Evolutionary conservation across 2,888 invertebrate species (phyloP).

Genomic region (Fissipunctia ypsillon): DNA sequence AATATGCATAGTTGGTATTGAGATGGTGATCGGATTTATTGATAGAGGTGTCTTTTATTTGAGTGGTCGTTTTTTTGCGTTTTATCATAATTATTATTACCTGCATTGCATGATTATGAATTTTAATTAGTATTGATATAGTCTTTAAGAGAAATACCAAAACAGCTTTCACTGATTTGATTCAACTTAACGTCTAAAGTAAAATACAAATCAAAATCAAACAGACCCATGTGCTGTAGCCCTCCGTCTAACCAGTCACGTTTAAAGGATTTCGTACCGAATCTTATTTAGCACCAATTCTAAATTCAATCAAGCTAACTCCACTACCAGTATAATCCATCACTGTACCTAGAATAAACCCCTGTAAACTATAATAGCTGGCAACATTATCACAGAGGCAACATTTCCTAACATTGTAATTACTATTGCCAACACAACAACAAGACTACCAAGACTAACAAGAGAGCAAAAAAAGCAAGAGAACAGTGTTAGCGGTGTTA

Average conservation of each 20-base stretch:
- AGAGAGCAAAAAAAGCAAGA: slow-evolving; percentile 71
- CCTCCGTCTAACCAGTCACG: too few species aligned
- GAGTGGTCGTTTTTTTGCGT: not conserved
- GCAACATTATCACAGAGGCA: slow-evolving; percentile 49
- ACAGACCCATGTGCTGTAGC: too few species aligned
- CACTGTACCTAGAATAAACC: slow-evolving; percentile 32
- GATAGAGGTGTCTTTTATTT: slow-evolving; percentile 40
- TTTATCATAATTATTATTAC: not conserved
- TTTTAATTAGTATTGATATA: not conserved
- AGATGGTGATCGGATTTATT: slow-evolving; percentile 41
- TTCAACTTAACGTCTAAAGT: too few species aligned
- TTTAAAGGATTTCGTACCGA: too few species aligned
- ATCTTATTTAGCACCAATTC: too few species aligned
- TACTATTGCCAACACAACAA: slow-evolving; percentile 66
- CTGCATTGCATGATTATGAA: not conserved
- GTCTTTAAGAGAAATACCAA: not conserved
- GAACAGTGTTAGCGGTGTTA: slow-evolving; percentile 76
- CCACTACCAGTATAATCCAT: slow-evolving; percentile 25
- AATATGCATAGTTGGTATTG: slow-evolving; percentile 34
- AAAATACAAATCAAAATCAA: too few species aligned
- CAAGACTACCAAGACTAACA: too few species aligned
- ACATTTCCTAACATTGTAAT: slow-evolving; percentile 59
- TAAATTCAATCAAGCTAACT: not conserved
- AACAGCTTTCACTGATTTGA: not conserved
- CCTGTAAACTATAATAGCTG: slow-evolving; percentile 17